Evolutionary conservation across 2,888 invertebrate genomes (phyloP), one percentile per base, ranked within the genome.

Genomic region (Dione vanillae): DNA sequence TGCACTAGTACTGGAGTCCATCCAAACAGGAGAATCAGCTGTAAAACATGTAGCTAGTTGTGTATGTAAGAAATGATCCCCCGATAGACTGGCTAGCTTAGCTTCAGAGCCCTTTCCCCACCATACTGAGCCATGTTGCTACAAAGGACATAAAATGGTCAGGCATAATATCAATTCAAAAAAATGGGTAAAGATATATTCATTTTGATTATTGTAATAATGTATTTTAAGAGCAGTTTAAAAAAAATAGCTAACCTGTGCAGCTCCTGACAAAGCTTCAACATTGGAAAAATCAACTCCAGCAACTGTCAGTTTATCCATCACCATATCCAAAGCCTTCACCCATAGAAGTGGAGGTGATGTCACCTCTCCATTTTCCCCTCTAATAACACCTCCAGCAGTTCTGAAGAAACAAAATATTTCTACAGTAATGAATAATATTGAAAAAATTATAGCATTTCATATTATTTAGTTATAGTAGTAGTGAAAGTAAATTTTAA

Each of bases 81-180:
- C 92, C 66, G 97, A 94, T 37, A 99, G 90, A 58, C 89, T 94
- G 67, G 89, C 84, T 19, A 99, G 90, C 0, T 94, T 94, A 14
- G 94, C 80, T 67, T 95, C 94, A 0, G 97, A 96, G 14, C 97
- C 97, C 74, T 94, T 95, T 59, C 96, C 95, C 99, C 99, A 99
- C 92, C 97, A 99, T 0, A 99, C 97, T 54, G 98, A 98, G 0
- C 99, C 99, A 87, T 99, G 99, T 97, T 99, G 99, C 97, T 99
- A 85, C n/a, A 76, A 69, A 9, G 11, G 11, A 27, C 27, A 27
- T 5, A 27, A 27, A 27, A 3, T 27, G 5, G 27, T 27, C 27
- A 27, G 27, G n/a, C n/a, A n/a, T n/a, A n/a, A n/a, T n/a, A n/a
- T n/a, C n/a, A n/a, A n/a, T n/a, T n/a, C n/a, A n/a, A n/a, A n/a